Evolutionary conservation across 2,113 vertebrate species (phyloP), one percentile per base, ranked within the genome.

Genomic region (Nothocercus julius): DNA sequence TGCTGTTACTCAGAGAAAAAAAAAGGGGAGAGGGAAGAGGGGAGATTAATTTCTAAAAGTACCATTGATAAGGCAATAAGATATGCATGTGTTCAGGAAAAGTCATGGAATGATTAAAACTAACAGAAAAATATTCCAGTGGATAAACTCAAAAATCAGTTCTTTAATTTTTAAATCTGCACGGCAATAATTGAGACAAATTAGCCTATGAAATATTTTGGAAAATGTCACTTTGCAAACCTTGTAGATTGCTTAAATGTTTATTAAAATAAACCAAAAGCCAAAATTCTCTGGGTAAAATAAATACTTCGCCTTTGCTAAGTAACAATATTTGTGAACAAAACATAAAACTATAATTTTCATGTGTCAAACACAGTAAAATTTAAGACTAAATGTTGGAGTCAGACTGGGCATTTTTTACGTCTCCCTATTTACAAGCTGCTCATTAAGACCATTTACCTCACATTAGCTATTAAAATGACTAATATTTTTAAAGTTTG

Each of bases 201-300:
- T 2, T 36, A 81, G 75, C 49, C 74, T 82, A 73, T 72, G 72
- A 83, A 86, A 77, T 85, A 95, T 86, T 88, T 91, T 96, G 70
- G 80, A 94, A 95, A 95, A 95, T 58, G 92, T 95, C 92, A 96
- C 70, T 85, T 96, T 90, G 64, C 83, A 91, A 94, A 96, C 64
- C 73, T 73, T 68, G 87, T 91, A 95, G 96, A 90, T 94, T 95
- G 81, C 92, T 97, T 85, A 93, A 96, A 92, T 95, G 94, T 97
- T 97, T 98, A 98, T 97, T 98, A 96, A 97, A 96, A 95, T 82
- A 82, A 79, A 97, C 72, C 93, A 95, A 97, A 96, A 91, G 95
- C 93, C 95, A 95, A 95, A 96, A 93, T 91, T 95, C 92, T 87
- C 90, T n/a, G 66, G 49, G 62, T 91, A 92, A 95, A 93, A 96